phyloP scores from a whole-genome alignment of 2,888 invertebrate genomes.

The Odontocolon sp. region DNA sequence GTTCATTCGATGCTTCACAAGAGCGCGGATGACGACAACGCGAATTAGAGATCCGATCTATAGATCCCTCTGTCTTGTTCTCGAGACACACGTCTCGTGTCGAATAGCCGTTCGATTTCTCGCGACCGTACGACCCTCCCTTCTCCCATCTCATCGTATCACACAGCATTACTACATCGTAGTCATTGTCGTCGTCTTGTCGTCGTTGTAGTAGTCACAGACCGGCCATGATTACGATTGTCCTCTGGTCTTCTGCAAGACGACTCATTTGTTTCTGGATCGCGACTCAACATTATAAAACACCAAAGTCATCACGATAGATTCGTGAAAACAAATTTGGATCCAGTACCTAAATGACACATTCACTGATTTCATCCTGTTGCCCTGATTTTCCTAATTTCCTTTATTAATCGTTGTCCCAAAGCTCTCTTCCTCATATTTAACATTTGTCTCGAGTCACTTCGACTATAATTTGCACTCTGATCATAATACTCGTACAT shows the following conservation, averaged over 20 bases:
- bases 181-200: slow-evolving; percentile 9
- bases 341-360: background rate
- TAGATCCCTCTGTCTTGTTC: slow-evolving; percentile 49
- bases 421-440: background rate
- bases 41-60: slow-evolving; percentile 74
- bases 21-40: slow-evolving; percentile 60
- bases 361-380: too few relatives aligned
- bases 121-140: slow-evolving; percentile 51
- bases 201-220: slow-evolving; percentile 9
- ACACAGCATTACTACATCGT: slow-evolving; percentile 5
- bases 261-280: slow-evolving; percentile 56
- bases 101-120: slow-evolving; percentile 59
- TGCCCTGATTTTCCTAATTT: slow-evolving; percentile 2
- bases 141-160: background rate
- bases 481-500: slow-evolving; percentile 9
- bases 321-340: background rate
- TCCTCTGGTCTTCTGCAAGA: slow-evolving; percentile 42
- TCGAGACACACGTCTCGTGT: slow-evolving; percentile 43
- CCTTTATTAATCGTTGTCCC: background rate
- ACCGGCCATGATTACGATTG: slow-evolving; percentile 48
- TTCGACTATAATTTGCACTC: background rate
- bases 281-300: slow-evolving; percentile 54
- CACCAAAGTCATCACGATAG: background rate
- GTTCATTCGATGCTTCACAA: slow-evolving; percentile 7
- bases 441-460: slow-evolving; percentile 5